Conservation (phyloP, 2,888 invertebrate genomes). For the Drosophila sordidapex region DNA sequence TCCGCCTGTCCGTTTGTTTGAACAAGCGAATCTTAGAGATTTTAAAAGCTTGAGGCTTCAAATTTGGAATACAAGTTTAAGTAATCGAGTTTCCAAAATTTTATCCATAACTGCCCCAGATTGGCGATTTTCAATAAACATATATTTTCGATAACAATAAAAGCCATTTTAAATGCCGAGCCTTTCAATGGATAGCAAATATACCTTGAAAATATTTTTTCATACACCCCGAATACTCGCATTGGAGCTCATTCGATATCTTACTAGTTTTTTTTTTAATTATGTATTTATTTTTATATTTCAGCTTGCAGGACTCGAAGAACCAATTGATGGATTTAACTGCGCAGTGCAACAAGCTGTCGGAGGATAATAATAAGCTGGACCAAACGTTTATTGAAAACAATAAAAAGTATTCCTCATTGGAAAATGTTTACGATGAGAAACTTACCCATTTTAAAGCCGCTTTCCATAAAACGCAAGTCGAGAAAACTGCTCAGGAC, state of each 20-base stretch:
- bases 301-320: constrained; percentile 4
- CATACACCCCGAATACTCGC: not conserved
- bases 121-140: not conserved
- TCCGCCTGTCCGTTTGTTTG: not conserved
- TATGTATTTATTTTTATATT: not conserved
- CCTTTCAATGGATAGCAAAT: too few relatives aligned
- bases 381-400: not conserved
- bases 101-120: not conserved
- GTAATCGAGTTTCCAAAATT: not conserved
- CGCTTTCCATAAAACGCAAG: not conserved
- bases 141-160: not conserved
- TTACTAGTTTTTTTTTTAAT: not conserved
- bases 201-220: not conserved
- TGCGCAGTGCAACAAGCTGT: not conserved
- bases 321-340: not conserved
- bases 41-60: not conserved
- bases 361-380: not conserved
- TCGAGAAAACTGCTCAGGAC: not conserved
- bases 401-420: constrained; percentile 2
- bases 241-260: not conserved
- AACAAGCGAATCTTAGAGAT: not conserved
- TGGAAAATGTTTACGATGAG: constrained; percentile 32
- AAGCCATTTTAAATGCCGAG: too few relatives aligned
- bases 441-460: not conserved
- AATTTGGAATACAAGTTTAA: not conserved